phyloP scores from a whole-genome alignment of 2,113 vertebrate genomes.

The Nannospalax galili region DNA sequence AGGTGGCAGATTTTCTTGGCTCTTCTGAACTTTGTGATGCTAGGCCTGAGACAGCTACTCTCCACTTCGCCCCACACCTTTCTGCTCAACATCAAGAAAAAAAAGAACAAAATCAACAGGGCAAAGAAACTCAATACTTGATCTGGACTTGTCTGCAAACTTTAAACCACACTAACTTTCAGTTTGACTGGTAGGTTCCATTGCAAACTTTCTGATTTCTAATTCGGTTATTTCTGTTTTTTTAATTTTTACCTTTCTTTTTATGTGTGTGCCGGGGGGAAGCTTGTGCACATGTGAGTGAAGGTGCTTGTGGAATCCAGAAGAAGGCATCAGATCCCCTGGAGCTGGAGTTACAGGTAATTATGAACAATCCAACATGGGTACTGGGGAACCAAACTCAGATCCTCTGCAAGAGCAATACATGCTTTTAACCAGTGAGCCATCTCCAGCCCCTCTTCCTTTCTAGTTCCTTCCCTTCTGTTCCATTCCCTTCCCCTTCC shows the following conservation, averaged over 20 bases:
- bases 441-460: background rate
- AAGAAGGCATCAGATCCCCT: background rate
- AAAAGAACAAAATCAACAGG: background rate
- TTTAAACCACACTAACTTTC: background rate
- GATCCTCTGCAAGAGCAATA: background rate
- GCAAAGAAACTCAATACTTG: background rate
- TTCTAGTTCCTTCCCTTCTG: too few species aligned
- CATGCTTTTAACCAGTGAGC: too few species aligned
- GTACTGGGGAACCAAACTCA: too few species aligned
- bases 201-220: background rate
- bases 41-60: background rate
- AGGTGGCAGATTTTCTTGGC: background rate
- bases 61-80: background rate
- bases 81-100: background rate
- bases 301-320: too few species aligned
- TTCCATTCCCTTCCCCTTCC: too few species aligned
- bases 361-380: background rate
- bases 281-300: background rate
- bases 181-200: background rate
- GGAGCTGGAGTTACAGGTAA: background rate
- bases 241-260: background rate
- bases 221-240: background rate
- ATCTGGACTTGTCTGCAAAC: background rate
- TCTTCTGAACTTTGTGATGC: background rate
- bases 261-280: background rate